A percentile compares a stretch with the other conserved stretches of the same genome.
Conservation (phyloP, 2,888 invertebrate genomes). For the Cephonodes hylas region DNA sequence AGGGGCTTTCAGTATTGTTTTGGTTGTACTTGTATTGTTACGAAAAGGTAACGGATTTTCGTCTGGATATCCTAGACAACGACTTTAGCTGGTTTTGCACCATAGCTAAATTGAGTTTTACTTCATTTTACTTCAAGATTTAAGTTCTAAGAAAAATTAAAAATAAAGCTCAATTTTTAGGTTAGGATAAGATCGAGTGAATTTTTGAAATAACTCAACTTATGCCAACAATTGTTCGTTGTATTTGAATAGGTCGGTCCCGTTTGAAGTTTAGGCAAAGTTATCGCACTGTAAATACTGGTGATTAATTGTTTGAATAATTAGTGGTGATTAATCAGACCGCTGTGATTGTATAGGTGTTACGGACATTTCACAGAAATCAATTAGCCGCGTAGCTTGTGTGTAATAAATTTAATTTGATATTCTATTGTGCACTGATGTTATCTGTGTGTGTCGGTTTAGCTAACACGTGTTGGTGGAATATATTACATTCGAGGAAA, state of each 20-base stretch:
- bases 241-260: not conserved
- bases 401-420: not conserved
- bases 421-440: not conserved
- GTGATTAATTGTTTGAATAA: slow-evolving; percentile 8
- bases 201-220: not conserved
- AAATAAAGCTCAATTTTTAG: no score
- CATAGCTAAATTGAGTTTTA: no score
- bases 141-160: no score
- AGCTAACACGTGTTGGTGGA: not conserved
- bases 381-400: not conserved
- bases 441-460: not conserved
- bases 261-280: not conserved
- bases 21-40: no score
- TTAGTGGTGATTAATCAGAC: not conserved
- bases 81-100: no score
- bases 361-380: slow-evolving; percentile 1
- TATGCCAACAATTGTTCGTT: not conserved
- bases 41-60: no score
- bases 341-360: slow-evolving; percentile 2
- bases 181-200: no score
- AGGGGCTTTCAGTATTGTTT: no score
- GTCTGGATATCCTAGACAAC: no score
- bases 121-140: no score
- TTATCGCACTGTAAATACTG: slow-evolving; percentile 5
- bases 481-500: no score